phyloP scores from a whole-genome alignment of 1,140 invertebrate species.

The Drosophila quadrilineata region DNA sequence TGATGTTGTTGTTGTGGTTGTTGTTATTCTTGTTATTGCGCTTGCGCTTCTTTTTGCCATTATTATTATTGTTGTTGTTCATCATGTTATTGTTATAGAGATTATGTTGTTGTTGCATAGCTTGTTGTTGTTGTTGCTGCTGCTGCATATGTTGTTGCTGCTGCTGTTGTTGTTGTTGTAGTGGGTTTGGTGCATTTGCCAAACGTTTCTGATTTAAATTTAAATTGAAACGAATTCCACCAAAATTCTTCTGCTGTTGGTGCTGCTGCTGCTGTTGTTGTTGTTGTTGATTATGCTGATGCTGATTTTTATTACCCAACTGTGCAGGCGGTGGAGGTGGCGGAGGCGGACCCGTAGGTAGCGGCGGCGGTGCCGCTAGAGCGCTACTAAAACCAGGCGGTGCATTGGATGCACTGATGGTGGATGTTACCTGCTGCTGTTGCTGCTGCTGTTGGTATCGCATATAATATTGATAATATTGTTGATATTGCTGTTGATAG shows the following conservation, averaged over 20 bases:
- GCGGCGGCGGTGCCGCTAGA: conserved; percentile 66
- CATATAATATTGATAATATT: conserved; percentile 78
- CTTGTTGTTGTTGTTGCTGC: conserved; percentile 32
- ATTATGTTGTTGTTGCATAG: conserved; percentile 29
- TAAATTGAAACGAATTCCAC: conserved; percentile 80
- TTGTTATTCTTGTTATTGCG: conserved; percentile 85
- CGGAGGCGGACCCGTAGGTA: conserved; percentile 43
- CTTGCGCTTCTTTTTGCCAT: conserved; percentile 88
- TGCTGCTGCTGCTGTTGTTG: conserved; percentile 38
- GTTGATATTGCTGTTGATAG: conserved; percentile 73
- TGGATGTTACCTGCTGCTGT: conserved; percentile 70
- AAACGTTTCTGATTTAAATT: conserved; percentile 77
- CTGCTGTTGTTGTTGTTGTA: conserved; percentile 72
- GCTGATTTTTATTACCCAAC: conserved; percentile 31
- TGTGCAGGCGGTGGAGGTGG: conserved; percentile 42
- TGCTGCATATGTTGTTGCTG: conserved; percentile 62
- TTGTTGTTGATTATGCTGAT: too few relatives aligned
- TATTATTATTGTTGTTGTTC: conserved; percentile 61
- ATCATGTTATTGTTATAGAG: conserved; percentile 43
- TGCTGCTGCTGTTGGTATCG: conserved; percentile 67
- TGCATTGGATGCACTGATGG: conserved; percentile 63
- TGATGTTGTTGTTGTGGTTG: conserved; percentile 81
- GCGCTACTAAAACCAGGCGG: conserved; percentile 78
- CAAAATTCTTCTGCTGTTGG: conserved; percentile 69
- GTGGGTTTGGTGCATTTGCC: conserved; percentile 64